Conservation (phyloP, 2,888 invertebrate genomes). For the Aphidoletes aphidimyza region DNA sequence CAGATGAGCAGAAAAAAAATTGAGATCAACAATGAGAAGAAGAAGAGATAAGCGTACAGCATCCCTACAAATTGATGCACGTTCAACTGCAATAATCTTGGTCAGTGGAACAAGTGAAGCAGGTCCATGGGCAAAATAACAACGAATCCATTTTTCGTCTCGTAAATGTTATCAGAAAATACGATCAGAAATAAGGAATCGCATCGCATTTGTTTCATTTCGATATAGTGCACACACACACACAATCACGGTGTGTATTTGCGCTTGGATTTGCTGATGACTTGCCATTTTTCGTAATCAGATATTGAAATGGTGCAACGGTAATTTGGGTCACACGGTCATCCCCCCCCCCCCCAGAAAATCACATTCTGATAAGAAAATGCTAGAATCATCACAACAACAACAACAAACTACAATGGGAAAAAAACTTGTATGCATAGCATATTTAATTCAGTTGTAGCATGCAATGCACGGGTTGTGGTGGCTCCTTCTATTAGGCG, state of each 20-base stretch:
- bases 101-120: conserved; percentile 44
- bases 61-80: conserved; percentile 46
- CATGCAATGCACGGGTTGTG: not conserved
- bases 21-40: not conserved
- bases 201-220: conserved; percentile 1
- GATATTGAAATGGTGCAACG: not conserved
- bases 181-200: conserved; percentile 43
- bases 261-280: conserved; percentile 41
- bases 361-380: conserved; percentile 9
- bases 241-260: not conserved
- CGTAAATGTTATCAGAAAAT: conserved; percentile 42
- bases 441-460: conserved; percentile 33
- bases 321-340: conserved; percentile 46
- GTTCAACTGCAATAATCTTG: conserved; percentile 43
- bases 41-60: not conserved
- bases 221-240: not conserved
- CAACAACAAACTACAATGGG: no score
- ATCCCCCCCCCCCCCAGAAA: no score
- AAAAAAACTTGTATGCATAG: not conserved
- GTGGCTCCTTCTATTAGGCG: no score
- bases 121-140: conserved; percentile 32
- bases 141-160: not conserved
- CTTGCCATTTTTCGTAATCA: conserved; percentile 8
- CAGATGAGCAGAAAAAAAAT: not conserved
- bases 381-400: conserved; percentile 20